Conservation (phyloP, 1,140 invertebrate genomes). For the Lysiphlebus fabarum region DNA sequence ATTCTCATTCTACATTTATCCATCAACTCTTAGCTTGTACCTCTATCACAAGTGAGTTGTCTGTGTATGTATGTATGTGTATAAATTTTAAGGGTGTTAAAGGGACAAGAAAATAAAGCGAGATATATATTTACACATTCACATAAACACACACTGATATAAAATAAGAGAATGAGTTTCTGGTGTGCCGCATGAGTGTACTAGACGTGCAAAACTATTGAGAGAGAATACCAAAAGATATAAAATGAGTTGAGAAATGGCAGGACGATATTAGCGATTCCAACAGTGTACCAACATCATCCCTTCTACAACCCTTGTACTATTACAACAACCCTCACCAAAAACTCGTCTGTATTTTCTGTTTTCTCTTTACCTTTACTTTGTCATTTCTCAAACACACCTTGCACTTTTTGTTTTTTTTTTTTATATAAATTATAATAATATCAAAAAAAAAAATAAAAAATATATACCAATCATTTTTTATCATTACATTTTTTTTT, state of each 20-base stretch:
- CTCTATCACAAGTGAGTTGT: too few relatives aligned
- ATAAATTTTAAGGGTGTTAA: background rate
- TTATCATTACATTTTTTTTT: too few relatives aligned
- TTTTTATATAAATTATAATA: background rate
- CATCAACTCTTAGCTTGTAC: background rate
- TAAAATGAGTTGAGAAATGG: background rate
- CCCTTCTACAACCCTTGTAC: background rate
- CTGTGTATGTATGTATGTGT: too few relatives aligned
- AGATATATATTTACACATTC: too few relatives aligned
- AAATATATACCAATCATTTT: conserved; percentile 1
- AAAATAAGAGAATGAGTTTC: too few relatives aligned
- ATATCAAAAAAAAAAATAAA: background rate
- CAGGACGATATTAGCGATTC: conserved; percentile 15
- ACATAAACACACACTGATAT: too few relatives aligned
- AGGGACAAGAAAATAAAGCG: too few relatives aligned
- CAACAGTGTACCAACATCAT: conserved; percentile 9
- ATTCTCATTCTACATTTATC: background rate
- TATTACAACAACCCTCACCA: background rate
- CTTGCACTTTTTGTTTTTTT: conserved; percentile 4
- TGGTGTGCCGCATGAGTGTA: background rate
- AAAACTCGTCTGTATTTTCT: conserved; percentile 8
- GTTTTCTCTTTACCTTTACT: background rate
- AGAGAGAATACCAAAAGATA: background rate
- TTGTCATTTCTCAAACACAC: conserved; percentile 10
- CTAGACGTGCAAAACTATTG: conserved; percentile 3